These are phyloP conservation scores for Sitta carolinensis DNA, from an alignment of 2,797 vertebrate genomes.

Conservation along the genomic window DNA sequence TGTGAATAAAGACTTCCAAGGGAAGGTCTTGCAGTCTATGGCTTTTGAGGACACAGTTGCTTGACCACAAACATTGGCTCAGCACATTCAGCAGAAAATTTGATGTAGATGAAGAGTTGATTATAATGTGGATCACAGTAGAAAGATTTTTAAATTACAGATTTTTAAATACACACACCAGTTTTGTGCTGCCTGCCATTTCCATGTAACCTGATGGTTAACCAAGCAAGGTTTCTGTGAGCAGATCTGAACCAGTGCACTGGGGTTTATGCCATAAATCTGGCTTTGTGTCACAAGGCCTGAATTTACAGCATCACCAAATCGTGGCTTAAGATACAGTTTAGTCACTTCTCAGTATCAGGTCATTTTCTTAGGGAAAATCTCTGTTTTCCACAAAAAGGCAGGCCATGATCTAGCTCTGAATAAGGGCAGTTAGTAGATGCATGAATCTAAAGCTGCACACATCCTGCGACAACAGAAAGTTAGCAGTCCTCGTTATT, in stretches of 20 bases:
- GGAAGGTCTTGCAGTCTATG: background rate
- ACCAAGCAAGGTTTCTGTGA: background rate
- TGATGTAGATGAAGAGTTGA: background rate
- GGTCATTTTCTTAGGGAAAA: background rate
- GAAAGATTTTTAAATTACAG: background rate
- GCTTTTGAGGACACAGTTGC: background rate
- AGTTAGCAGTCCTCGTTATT: background rate
- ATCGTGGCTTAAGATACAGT: background rate
- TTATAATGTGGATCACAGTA: background rate
- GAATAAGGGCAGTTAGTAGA: background rate
- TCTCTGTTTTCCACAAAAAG: background rate
- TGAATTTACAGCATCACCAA: background rate
- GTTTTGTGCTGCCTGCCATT: background rate
- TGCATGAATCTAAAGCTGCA: background rate
- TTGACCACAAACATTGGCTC: background rate
- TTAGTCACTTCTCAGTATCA: background rate
- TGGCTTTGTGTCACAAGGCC: rapidly evolving
- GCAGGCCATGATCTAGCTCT: background rate
- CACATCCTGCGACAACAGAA: background rate
- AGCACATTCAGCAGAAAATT: background rate
- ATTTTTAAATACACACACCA: background rate
- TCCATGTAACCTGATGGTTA: background rate
- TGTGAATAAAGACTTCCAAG: background rate
- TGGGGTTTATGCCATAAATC: background rate
- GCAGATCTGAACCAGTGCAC: background rate